Base-by-base conservation (phyloP, 2,888 invertebrate species). In the Oscheius onirici region DNA sequence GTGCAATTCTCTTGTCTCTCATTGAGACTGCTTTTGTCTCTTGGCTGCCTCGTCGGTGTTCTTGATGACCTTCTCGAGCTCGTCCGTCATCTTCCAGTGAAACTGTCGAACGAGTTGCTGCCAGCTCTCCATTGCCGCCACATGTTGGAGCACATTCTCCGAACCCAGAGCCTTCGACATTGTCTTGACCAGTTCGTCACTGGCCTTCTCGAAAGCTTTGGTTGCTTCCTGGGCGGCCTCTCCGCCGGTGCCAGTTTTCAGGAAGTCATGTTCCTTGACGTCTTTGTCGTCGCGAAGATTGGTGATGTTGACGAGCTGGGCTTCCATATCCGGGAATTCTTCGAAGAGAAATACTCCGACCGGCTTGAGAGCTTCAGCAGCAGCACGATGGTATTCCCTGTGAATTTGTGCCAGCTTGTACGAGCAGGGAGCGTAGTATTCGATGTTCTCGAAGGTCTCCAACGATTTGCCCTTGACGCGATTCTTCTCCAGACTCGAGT, bases 311-410 rank as follows among this genome's bases (percentile, higher is more conserved):
- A 1, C 54, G 15, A 28, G n/a, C 54, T 55, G 22, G 22, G 13
- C 28, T n/a, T 55, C 54, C 54, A 55, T n/a, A 10, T 55, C 54
- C 54, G 26, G 26, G n/a, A 24, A 55, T 6, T 55, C 54, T 13
- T 20, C 26, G 26, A 26, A 22, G n/a, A 55, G n/a, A 26, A 55
- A 55, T 10, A 20, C n/a, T n/a, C n/a, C 22, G 26, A 55, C 11
- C n/a, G 54, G 54, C 5, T n/a, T 15, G 28, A 55, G 34, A 26
- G 34, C 34, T 26, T 22, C 54, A 3, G 54, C 26, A n/a, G 54
- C 26, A 22, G 54, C 26, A 6, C 22, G 26, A 6, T 55, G 54
- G 34, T 28, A 55, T 26, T 55, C 54, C 10, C 54, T 17, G 34
- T 55, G 22, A 0, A 55, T 1, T 11, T 55, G 22, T 11, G 24